Evolutionary conservation across 2,888 invertebrate genomes (phyloP).

Genomic region (Patella pellucida): DNA sequence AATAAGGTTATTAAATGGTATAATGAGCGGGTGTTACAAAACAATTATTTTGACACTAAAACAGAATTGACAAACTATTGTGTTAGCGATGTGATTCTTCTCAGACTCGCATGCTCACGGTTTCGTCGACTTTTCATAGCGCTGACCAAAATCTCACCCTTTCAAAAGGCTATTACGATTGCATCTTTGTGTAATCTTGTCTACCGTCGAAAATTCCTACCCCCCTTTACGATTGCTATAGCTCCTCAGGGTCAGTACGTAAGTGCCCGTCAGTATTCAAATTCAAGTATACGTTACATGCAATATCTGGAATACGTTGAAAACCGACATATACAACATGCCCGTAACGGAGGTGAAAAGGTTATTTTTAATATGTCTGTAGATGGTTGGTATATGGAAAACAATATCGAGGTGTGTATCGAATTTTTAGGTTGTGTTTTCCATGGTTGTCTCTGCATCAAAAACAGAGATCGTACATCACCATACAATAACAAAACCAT

Average conservation of each 20-base stretch:
- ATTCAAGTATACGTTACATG: background rate
- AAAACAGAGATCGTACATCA: background rate
- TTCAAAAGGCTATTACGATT: background rate
- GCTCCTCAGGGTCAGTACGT: background rate
- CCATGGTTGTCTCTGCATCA: background rate
- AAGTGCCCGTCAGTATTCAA: background rate
- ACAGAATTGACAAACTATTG: background rate
- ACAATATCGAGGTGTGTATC: background rate
- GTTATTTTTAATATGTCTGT: background rate
- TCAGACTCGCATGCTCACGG: background rate
- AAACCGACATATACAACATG: background rate
- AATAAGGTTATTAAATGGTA: background rate
- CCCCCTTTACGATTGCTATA: background rate
- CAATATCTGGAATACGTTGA: background rate
- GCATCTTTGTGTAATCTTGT: background rate
- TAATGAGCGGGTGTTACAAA: background rate
- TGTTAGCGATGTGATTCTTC: background rate
- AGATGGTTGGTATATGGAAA: background rate
- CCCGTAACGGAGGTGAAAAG: background rate
- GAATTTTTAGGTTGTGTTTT: background rate
- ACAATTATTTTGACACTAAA: background rate
- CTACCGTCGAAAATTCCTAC: background rate
- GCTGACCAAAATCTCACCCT: background rate
- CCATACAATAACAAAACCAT: background rate
- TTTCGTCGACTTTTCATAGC: background rate